These are phyloP conservation scores for Callosobruchus maculatus DNA, from an alignment of 2,888 invertebrate species.

Conservation along the genomic window DNA sequence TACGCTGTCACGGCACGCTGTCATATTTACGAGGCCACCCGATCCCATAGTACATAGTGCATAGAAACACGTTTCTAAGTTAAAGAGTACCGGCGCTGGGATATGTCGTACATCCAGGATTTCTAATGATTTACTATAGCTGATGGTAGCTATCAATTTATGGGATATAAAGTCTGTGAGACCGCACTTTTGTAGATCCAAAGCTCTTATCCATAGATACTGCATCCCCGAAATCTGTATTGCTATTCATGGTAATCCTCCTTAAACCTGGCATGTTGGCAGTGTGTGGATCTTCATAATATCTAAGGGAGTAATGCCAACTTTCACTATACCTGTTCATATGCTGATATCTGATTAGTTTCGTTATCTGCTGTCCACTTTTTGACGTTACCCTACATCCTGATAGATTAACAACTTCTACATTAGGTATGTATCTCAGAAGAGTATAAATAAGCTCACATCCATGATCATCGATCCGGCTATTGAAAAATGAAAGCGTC, in stretches of 20 bases:
- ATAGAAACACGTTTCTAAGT: too few relatives aligned
- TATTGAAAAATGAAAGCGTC: conserved; percentile 64
- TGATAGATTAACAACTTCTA: conserved; percentile 65
- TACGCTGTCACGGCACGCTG: too few relatives aligned
- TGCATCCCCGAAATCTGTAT: conserved; percentile 63
- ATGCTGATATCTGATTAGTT: conserved; percentile 58
- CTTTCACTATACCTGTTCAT: conserved; percentile 70
- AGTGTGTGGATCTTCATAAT: conserved; percentile 69
- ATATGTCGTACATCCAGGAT: conserved; percentile 69
- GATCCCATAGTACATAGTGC: too few relatives aligned
- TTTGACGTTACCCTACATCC: conserved; percentile 63
- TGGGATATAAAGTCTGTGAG: conserved; percentile 60
- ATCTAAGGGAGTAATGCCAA: conserved; percentile 78
- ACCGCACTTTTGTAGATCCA: conserved; percentile 75
- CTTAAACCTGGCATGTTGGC: conserved; percentile 70
- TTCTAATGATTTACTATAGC: conserved; percentile 62
- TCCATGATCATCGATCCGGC: conserved; percentile 67
- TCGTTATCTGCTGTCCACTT: conserved; percentile 63
- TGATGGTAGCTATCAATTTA: conserved; percentile 58
- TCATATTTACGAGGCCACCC: too few relatives aligned
- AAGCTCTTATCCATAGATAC: conserved; percentile 76
- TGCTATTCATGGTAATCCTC: conserved; percentile 66
- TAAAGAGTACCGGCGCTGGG: too few relatives aligned
- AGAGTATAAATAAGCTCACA: conserved; percentile 68
- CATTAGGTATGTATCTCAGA: conserved; percentile 63